Conservation (phyloP, 2,797 vertebrate species). For the Gymnothorax javanicus region DNA sequence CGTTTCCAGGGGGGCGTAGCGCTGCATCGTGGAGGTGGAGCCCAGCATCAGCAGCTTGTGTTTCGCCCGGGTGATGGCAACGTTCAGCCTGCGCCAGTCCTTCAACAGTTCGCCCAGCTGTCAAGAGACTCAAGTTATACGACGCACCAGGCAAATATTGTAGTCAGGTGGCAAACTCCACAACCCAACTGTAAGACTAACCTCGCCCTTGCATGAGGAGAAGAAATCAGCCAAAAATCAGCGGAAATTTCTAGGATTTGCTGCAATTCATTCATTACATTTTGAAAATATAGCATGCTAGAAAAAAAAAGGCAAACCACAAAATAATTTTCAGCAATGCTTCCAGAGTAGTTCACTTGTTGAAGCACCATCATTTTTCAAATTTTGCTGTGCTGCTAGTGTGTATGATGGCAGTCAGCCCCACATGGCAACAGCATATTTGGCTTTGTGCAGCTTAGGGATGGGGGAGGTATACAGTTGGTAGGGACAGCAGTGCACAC, state of each 20-base stretch:
- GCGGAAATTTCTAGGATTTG: background rate
- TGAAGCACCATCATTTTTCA: too few species aligned
- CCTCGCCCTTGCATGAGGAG: background rate
- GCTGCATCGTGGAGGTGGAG: conserved; percentile 77
- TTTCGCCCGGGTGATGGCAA: conserved; percentile 94
- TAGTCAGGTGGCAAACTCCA: background rate
- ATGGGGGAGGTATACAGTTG: too few species aligned
- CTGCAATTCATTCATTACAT: background rate
- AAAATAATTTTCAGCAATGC: too few species aligned
- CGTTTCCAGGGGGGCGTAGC: conserved; percentile 84
- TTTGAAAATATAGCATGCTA: background rate
- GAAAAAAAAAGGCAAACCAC: background rate
- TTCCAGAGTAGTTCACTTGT: too few species aligned
- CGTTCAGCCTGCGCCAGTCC: conserved; percentile 95
- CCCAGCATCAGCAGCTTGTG: conserved; percentile 94
- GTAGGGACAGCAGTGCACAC: too few species aligned
- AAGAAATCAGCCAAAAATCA: background rate
- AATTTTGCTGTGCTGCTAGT: too few species aligned
- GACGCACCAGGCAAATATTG: background rate
- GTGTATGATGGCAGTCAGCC: too few species aligned
- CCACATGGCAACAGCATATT: too few species aligned
- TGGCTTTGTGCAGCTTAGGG: too few species aligned
- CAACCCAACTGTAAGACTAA: background rate
- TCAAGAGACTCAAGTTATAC: background rate
- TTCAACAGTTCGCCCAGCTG: conserved; percentile 90